phyloP scores from a whole-genome alignment of 2,888 invertebrate genomes.

The Campoplex capitator region DNA sequence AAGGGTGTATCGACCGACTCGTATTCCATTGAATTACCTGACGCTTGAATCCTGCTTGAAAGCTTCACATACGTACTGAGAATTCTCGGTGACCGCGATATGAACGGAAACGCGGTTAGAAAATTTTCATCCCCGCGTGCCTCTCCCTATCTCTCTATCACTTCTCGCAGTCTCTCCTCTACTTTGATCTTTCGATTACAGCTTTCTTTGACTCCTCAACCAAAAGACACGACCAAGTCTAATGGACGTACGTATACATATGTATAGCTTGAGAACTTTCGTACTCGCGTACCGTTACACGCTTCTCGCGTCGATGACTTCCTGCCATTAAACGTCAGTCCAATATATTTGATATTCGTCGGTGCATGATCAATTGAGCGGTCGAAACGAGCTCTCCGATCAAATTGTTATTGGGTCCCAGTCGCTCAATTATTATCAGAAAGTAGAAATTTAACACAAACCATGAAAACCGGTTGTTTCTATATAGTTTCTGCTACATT shows the following conservation, averaged over 20 bases:
- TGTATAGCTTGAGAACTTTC: conserved; percentile 12
- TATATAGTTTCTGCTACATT: no score
- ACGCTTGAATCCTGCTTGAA: conserved; percentile 54
- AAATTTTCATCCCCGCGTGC: conserved; percentile 40
- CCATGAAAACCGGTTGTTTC: no score
- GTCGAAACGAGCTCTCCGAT: neutral
- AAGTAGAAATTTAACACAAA: no score
- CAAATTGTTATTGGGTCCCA: no score
- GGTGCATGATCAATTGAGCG: neutral
- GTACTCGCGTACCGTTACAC: conserved; percentile 26
- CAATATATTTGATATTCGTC: neutral
- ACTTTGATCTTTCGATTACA: conserved; percentile 33
- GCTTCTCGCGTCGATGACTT: conserved; percentile 1
- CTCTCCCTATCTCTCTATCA: conserved; percentile 10
- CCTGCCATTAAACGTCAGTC: neutral
- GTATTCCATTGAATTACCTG: conserved; percentile 65
- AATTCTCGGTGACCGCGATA: conserved; percentile 53
- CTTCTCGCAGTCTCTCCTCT: conserved; percentile 16
- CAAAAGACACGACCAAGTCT: conserved; percentile 23
- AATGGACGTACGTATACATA: neutral
- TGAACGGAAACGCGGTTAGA: conserved; percentile 51
- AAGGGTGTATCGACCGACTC: conserved; percentile 13
- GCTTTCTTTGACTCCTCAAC: conserved; percentile 12
- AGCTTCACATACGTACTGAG: conserved; percentile 48
- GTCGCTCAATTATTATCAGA: no score